Evolutionary conservation across 53 echinoderm and acorn worm species (phyloP).

Genomic region (Holothuria scabra): DNA sequence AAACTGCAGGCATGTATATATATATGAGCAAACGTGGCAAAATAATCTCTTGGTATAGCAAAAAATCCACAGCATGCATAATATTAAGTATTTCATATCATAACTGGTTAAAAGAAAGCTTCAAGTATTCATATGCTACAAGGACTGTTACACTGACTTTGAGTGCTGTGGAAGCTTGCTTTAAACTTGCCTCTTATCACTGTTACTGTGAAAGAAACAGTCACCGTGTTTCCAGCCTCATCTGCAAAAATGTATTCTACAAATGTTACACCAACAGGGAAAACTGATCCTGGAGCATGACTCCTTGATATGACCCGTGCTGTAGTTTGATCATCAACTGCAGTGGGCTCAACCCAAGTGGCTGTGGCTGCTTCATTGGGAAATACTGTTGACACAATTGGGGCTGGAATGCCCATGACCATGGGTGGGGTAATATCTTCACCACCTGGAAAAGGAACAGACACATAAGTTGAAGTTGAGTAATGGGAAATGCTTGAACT

Average conservation of each 20-base stretch:
- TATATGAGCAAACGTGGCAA: too few relatives aligned
- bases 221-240: slow-evolving; percentile 30
- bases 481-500: too few relatives aligned
- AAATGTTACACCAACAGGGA: slow-evolving; percentile 47
- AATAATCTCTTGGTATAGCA: too few relatives aligned
- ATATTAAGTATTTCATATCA: too few relatives aligned
- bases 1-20: too few relatives aligned
- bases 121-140: too few relatives aligned
- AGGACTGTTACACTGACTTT: too few relatives aligned
- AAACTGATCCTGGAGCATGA: slow-evolving; percentile 39
- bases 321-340: slow-evolving; percentile 16
- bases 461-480: too few relatives aligned
- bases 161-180: too few relatives aligned
- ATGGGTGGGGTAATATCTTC: slow-evolving; percentile 10
- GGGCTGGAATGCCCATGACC: background rate
- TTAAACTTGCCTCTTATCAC: slow-evolving; percentile 21
- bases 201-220: slow-evolving; percentile 41
- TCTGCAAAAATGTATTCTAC: slow-evolving; percentile 58
- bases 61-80: too few relatives aligned
- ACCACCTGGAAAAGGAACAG: background rate
- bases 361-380: slow-evolving; percentile 1
- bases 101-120: too few relatives aligned
- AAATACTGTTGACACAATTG: background rate
- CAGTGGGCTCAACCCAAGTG: background rate
- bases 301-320: background rate